These are phyloP conservation scores for Lycaena phlaeas DNA, from an alignment of 2,888 invertebrate genomes.

Conservation along the genomic window DNA sequence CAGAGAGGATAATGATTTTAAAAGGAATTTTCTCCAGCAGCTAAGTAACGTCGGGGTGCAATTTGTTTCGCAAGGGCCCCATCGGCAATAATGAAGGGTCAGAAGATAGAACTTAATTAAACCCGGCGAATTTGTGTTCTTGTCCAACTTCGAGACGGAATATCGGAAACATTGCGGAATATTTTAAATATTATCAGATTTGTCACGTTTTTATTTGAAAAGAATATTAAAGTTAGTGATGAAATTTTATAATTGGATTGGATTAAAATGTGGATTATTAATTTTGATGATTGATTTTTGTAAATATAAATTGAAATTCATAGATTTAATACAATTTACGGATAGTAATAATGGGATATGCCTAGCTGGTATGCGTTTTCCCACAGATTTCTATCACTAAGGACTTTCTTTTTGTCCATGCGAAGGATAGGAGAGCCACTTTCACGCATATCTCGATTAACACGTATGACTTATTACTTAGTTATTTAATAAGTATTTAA, in stretches of 20 bases:
- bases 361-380: too few relatives aligned
- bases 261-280: too few relatives aligned
- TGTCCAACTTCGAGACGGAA: conserved; percentile 11
- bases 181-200: not conserved
- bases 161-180: not conserved
- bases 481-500: too few relatives aligned
- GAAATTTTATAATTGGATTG: not conserved
- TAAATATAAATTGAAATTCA: too few relatives aligned
- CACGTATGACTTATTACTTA: too few relatives aligned
- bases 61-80: conserved; percentile 58
- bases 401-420: too few relatives aligned
- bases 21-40: conserved; percentile 22
- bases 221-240: not conserved
- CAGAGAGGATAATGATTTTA: conserved; percentile 22
- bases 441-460: too few relatives aligned
- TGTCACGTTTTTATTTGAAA: not conserved
- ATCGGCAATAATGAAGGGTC: conserved; percentile 64
- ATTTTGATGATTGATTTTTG: too few relatives aligned
- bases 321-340: too few relatives aligned
- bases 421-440: too few relatives aligned
- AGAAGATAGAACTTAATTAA: conserved; percentile 63
- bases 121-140: conserved; percentile 46
- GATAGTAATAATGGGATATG: too few relatives aligned
- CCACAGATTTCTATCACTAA: too few relatives aligned
- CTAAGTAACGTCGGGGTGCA: conserved; percentile 38